Conservation (phyloP, 2,888 invertebrate genomes). For the Hedychridium roseum region DNA sequence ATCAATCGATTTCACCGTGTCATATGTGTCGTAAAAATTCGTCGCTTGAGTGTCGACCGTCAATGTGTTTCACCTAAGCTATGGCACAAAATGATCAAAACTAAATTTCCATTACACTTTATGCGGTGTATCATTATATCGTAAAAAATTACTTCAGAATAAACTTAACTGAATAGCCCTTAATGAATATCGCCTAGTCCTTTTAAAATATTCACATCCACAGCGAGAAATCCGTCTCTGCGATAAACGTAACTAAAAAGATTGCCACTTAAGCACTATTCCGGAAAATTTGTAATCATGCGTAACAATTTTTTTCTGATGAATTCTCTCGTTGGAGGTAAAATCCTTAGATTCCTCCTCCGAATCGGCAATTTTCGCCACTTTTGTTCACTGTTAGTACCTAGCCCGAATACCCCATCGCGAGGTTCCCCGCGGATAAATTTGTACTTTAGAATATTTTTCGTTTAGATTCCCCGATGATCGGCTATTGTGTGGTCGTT, state of each 20-base stretch:
- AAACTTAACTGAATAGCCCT: too few species aligned
- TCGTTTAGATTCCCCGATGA: conserved; percentile 22
- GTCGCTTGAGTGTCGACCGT: neutral
- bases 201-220: neutral
- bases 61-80: neutral
- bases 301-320: neutral
- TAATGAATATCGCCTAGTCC: too few species aligned
- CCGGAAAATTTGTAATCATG: too few species aligned
- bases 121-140: too few species aligned
- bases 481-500: conserved; percentile 8
- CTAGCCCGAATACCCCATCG: neutral
- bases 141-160: neutral
- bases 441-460: conserved; percentile 57
- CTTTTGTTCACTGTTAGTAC: neutral
- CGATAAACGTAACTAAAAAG: neutral
- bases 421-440: conserved; percentile 37
- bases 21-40: neutral
- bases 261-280: too few species aligned
- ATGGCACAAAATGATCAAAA: neutral
- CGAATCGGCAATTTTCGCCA: neutral
- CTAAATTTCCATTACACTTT: neutral
- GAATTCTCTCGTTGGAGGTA: too few species aligned
- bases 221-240: neutral
- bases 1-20: conserved; percentile 1
- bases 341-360: conserved; percentile 1